Conservation (phyloP, 2,113 vertebrate species). For the Mesoclemmys tuberculata region DNA sequence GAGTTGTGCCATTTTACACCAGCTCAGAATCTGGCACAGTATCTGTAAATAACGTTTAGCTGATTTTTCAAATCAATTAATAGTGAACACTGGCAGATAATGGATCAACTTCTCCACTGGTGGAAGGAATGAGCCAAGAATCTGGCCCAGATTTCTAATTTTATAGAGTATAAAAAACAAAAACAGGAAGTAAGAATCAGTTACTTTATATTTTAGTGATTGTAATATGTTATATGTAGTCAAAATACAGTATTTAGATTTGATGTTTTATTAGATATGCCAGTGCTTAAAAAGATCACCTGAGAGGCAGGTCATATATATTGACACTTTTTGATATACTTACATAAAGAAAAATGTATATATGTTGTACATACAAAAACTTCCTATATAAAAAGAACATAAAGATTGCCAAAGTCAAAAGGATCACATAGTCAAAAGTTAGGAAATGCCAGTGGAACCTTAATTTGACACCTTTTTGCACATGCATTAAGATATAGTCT, state of each 20-base stretch:
- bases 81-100: not conserved
- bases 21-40: not conserved
- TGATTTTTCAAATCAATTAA: not conserved
- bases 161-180: not conserved
- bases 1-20: not conserved
- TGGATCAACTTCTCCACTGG: accelerated
- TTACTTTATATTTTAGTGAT: not conserved
- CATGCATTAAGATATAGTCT: not conserved
- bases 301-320: not conserved
- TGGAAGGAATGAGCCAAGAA: not conserved
- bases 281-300: not conserved
- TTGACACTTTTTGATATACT: not conserved
- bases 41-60: not conserved
- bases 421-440: not conserved
- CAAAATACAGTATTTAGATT: not conserved
- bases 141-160: not conserved
- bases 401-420: not conserved
- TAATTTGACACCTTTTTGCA: not conserved
- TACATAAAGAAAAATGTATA: not conserved
- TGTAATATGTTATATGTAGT: not conserved
- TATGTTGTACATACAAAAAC: not conserved
- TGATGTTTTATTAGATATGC: not conserved
- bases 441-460: not conserved
- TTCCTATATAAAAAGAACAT: not conserved
- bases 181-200: not conserved